Base-by-base conservation (phyloP, 2,113 vertebrate species). In the Crotalus tigris region DNA sequence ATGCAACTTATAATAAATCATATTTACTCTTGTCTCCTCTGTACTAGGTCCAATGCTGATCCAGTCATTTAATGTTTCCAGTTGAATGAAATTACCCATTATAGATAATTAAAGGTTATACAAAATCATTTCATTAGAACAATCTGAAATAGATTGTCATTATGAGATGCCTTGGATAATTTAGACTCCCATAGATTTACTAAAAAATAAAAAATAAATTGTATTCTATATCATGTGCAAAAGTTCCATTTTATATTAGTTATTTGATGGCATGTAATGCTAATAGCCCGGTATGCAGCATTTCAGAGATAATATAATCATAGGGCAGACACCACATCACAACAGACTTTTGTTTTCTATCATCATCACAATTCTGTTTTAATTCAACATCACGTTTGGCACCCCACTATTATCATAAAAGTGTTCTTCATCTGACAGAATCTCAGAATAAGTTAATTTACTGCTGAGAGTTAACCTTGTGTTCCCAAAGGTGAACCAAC, bases 261-360 rank as follows among this genome's bases (percentile, higher is more conserved):
- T 64, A 94, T 11, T 33, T 90, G 46, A 93, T 94, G 94, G 94
- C 92, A 92, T 75, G 0, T 87, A 17, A 46, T 90, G 55, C 58
- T 69, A 89, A 96, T 95, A 91, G 53, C 90, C 91, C 91, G 39
- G 2, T 88, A 33, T 92, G 93, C 26, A 53, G 58, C 69, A 53
- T 24, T 87, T 91, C 58, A 87, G 85, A 93, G 57, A 91, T 23
- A 64, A 9, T 55, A 10, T 90, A 95, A 93, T 81, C 86, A 92
- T 54, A 95, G 17, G 24, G n/a, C 39, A 92, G 19, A 51, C 24
- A 55, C 24, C 11, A 8, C 54, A 85, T 92, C 26, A 91, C 44
- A 92, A 90, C 11, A 93, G 57, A 75, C 39, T 61, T 51, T 91
- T 94, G 51, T 3, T 51, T 57, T 87, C 17, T 90, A 93, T 75